phyloP scores from a whole-genome alignment of 1,140 invertebrate species.

The Cydia splendana region DNA sequence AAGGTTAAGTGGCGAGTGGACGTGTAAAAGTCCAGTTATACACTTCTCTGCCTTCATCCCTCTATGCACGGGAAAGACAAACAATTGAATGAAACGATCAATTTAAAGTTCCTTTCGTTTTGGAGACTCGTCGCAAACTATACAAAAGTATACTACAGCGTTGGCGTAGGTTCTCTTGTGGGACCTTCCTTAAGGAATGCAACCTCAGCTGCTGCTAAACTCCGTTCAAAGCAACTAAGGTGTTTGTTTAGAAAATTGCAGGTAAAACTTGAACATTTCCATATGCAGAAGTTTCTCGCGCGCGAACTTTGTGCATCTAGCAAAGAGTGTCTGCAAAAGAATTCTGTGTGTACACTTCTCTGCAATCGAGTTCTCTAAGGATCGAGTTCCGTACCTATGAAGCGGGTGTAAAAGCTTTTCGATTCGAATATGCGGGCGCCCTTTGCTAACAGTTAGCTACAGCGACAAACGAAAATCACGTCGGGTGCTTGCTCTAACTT shows the following conservation, averaged over 20 bases:
- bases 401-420: slow-evolving; percentile 54
- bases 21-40: too few species aligned
- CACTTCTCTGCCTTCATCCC: too few species aligned
- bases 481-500: too few species aligned
- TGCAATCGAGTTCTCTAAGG: slow-evolving; percentile 53
- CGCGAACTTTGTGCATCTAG: slow-evolving; percentile 51
- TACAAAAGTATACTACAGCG: not conserved
- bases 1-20: too few species aligned
- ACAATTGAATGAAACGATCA: too few species aligned
- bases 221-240: slow-evolving; percentile 31
- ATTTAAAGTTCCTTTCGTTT: too few species aligned
- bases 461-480: not conserved
- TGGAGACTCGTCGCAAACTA: not conserved
- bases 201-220: not conserved
- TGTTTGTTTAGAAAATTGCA: slow-evolving; percentile 53
- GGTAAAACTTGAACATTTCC: slow-evolving; percentile 41
- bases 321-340: slow-evolving; percentile 50
- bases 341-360: slow-evolving; percentile 49
- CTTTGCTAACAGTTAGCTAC: slow-evolving; percentile 32
- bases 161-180: not conserved
- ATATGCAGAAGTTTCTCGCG: slow-evolving; percentile 44
- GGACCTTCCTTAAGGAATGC: not conserved
- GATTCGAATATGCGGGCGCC: slow-evolving; percentile 48
- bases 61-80: too few species aligned
- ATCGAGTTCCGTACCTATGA: slow-evolving; percentile 50